Evolutionary conservation across 2,797 vertebrate species (phyloP), one percentile per base, ranked within the genome.

Genomic region (Scleropages formosus): DNA sequence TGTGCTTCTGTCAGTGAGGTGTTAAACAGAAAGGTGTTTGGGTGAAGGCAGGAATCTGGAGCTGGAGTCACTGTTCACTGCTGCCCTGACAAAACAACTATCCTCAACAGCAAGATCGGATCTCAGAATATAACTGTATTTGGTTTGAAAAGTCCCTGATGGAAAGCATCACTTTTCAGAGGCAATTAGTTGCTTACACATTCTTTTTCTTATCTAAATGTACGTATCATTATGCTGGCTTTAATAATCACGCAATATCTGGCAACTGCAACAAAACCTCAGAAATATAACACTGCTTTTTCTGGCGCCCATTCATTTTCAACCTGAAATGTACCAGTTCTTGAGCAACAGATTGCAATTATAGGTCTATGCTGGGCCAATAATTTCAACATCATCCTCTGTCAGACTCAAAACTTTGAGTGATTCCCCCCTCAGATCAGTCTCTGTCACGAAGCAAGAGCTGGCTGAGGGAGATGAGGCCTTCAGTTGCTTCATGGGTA

Each of bases 341-440:
- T 53, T 66, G 47, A 56, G 49, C 56, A 58, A 75, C 10, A 7
- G 16, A 59, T 27, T 18, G 31, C 26, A 27, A 61, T 53, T 51
- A 64, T 4, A 7, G 24, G 59, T 26, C 20, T 64, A 27, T 74
- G 73, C 27, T 56, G 73, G 49, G 24, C 73, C 51, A 31, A 12
- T 26, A 16, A 49, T 66, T 58, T 46, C 53, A 24, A 10, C 59
- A 74, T 74, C 65, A 49, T 22, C 22, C 20, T 26, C 47, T 26
- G 22, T 69, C 27, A 56, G 26, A 64, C 12, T 18, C 8, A 20
- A 59, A 27, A 44, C 64, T 10, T 62, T 16, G 31, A 12, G 49
- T 31, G 7, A 66, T 73, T 75, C 53, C 63, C 46, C 75, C 73
- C 13, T 39, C 63, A 27, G n/a, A 74, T 63, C 62, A 74, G 61